Base-by-base conservation (phyloP, 2,797 vertebrate genomes). In the Lophotriccus pileatus region DNA sequence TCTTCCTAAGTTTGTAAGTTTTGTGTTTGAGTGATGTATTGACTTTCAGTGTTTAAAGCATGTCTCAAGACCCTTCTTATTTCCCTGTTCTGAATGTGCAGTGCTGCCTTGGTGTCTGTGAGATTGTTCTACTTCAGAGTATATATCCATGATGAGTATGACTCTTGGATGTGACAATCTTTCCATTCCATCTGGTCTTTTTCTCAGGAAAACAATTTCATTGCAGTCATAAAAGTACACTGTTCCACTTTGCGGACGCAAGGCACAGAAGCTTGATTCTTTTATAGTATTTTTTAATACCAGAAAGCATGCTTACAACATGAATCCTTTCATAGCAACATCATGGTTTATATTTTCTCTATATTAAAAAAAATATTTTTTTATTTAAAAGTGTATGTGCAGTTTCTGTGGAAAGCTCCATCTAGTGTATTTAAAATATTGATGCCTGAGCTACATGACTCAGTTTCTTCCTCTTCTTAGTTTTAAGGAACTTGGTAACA, bases 71-170 rank as follows among this genome's bases (percentile, higher is more conserved):
- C 34, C 6, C 12, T 41, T 79, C 22, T 46, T 64, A 36, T 6
- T 69, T 82, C 24, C 5, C 9, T 58, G 5, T 49, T 83, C 1
- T 0, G 1, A 66, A 76, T 34, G 5, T 23, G 32, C 59, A 37
- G 28, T 12, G 10, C 50, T 82, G 21, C 41, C 41, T 72, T 55
- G 16, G 3, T 22, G 18, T 25, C 58, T 49, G 16, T 52, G 36
- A 69, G 12, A 25, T 28, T 69, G 16, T 21, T 46, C 22, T 66
- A 2, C 20, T 91, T 69, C 18, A 52, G 44, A 32, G 24, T 36
- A 2, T 25, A 4, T 58, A 27, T 30, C n/a, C 2, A 0, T 27
- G 16, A 67, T 47, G 37, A 70, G 14, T 27, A 22, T 0, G 4
- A 53, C 44, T 27, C 37, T 77, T 25, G 49, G 41, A 43, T 64